A percentile compares a stretch with the other conserved stretches of the same genome.
Evolutionary conservation across 2,888 invertebrate species (phyloP).

Genomic region (Agrochola lychnidis): DNA sequence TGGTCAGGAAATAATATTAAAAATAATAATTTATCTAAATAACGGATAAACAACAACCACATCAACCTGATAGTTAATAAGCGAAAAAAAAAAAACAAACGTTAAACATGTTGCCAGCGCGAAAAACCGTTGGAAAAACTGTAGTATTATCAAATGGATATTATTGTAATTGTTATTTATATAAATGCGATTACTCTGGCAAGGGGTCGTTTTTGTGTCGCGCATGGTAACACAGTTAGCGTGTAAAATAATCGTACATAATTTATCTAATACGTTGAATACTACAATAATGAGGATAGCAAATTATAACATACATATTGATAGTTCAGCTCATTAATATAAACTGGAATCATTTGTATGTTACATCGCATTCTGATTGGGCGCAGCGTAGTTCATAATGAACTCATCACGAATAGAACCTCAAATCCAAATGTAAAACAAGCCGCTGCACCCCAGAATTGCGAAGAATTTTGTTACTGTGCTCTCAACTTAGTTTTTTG

Average conservation of each 20-base stretch:
- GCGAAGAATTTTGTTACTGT: constrained; percentile 1
- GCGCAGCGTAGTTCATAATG: constrained; percentile 12
- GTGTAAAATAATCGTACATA: constrained; percentile 70
- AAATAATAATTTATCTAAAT: constrained; percentile 89
- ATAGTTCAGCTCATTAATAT: constrained; percentile 63
- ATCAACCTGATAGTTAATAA: constrained; percentile 79
- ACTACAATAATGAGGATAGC: constrained; percentile 77
- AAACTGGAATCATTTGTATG: constrained; percentile 81
- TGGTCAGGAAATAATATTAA: constrained; percentile 88
- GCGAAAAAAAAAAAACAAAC: constrained; percentile 73
- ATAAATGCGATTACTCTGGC: constrained; percentile 70
- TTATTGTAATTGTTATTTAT: constrained; percentile 27
- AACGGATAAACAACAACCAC: constrained; percentile 86
- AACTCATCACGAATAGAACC: constrained; percentile 18
- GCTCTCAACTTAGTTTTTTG: constrained; percentile 16
- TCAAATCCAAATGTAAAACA: constrained; percentile 19
- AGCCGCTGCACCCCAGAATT: constrained; percentile 27
- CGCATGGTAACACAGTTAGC: constrained; percentile 70
- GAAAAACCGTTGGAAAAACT: constrained; percentile 53
- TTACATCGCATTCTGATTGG: constrained; percentile 63
- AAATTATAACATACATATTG: constrained; percentile 66
- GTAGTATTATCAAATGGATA: constrained; percentile 46
- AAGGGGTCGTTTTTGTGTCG: constrained; percentile 47
- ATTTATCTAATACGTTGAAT: constrained; percentile 78
- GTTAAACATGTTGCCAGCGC: constrained; percentile 75